Percentiles rank a stretch among this genome's conserved stretches.
Evolutionary conservation across 2,797 vertebrate species (phyloP).

Genomic region (Danio jaintianensis): DNA sequence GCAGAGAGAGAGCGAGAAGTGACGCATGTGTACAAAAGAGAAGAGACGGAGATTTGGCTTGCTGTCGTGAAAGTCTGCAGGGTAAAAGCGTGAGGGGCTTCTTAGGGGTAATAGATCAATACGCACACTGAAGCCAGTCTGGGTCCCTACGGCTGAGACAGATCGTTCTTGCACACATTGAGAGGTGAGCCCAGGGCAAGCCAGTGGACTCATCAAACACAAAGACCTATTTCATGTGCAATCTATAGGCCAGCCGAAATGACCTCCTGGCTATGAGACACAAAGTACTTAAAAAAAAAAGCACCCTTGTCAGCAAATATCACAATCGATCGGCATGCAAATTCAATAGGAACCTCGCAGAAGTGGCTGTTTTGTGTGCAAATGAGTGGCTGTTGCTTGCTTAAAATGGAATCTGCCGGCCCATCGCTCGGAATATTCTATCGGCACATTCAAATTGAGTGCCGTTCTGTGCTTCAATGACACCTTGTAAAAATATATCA

Average conservation of each 20-base stretch:
- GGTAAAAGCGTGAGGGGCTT: conserved; percentile 36
- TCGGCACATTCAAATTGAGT: conserved; percentile 32
- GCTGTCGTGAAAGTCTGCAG: conserved; percentile 13
- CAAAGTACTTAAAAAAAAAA: conserved; percentile 52
- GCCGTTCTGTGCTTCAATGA: neutral
- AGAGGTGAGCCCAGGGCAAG: conserved; percentile 43
- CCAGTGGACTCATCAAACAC: conserved; percentile 51
- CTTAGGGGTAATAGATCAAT: conserved; percentile 52
- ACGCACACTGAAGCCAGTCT: conserved; percentile 47
- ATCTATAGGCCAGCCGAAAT: conserved; percentile 40
- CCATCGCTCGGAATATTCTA: conserved; percentile 37
- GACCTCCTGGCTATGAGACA: conserved; percentile 47
- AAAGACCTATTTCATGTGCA: conserved; percentile 46
- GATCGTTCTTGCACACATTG: conserved; percentile 36
- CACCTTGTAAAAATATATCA: conserved; percentile 10
- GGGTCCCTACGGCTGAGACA: conserved; percentile 30
- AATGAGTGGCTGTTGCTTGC: conserved; percentile 22
- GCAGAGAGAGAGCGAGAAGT: neutral
- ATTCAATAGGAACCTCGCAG: conserved; percentile 48
- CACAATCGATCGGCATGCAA: conserved; percentile 54
- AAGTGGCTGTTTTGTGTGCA: conserved; percentile 51
- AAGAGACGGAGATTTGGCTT: conserved; percentile 32
- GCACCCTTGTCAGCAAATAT: conserved; percentile 49
- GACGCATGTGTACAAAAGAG: conserved; percentile 16
- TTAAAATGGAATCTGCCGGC: conserved; percentile 38